Conservation (phyloP, 2,888 invertebrate genomes). For the Argynnis bischoffii region DNA sequence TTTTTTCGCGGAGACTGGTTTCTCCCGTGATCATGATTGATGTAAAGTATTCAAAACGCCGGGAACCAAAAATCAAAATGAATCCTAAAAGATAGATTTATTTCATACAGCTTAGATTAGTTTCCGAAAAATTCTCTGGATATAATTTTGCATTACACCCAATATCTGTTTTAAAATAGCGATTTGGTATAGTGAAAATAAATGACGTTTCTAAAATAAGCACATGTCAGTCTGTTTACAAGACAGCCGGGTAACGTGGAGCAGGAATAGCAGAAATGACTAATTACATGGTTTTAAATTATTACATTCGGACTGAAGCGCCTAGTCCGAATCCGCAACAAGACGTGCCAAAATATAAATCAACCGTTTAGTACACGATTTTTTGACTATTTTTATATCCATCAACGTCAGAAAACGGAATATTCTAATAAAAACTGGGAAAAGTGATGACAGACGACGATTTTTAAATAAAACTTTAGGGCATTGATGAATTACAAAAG, state of each 20-base stretch:
- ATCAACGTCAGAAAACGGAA: constrained; percentile 3
- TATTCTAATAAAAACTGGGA: neutral
- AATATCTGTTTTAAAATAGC: too few relatives aligned
- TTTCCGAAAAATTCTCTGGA: too few relatives aligned
- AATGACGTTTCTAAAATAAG: constrained; percentile 6
- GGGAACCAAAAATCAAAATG: too few relatives aligned
- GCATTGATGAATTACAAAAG: too few relatives aligned
- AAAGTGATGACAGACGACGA: constrained; percentile 2
- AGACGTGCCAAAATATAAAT: constrained; percentile 20
- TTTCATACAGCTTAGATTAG: too few relatives aligned
- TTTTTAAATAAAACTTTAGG: neutral
- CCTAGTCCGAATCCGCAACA: neutral
- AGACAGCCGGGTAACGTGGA: constrained; percentile 1
- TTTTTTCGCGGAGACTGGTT: too few relatives aligned
- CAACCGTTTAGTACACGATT: constrained; percentile 14
- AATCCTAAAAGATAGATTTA: too few relatives aligned
- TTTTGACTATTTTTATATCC: constrained; percentile 8
- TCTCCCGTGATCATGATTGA: too few relatives aligned
- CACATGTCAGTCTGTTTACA: constrained; percentile 4
- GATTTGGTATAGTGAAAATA: neutral
- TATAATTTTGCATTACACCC: neutral
- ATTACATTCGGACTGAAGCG: constrained; percentile 2
- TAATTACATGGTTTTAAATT: constrained; percentile 15
- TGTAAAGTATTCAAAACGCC: too few relatives aligned
- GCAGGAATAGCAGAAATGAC: constrained; percentile 8